Conservation (phyloP, 2,888 invertebrate genomes). For the Apodemia duryi region DNA sequence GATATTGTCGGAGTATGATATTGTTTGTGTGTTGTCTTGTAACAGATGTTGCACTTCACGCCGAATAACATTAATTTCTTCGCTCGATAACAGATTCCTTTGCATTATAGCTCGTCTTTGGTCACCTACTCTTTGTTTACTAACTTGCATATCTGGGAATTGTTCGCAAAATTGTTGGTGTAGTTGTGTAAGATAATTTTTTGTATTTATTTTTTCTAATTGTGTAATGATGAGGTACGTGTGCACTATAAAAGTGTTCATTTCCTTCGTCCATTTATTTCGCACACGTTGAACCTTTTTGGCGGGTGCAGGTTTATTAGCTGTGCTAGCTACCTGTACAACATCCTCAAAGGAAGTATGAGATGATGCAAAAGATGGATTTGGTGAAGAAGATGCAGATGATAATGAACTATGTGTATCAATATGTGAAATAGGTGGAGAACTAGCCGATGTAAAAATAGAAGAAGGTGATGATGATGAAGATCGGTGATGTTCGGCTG, state of each 20-base stretch:
- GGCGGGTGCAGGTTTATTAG: constrained; percentile 14
- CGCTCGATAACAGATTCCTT: constrained; percentile 17
- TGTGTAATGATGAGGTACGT: constrained; percentile 22
- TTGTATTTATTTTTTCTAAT: constrained; percentile 20
- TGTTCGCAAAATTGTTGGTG: constrained; percentile 22
- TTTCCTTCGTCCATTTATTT: constrained; percentile 23
- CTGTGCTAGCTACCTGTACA: constrained; percentile 20
- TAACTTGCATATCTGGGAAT: constrained; percentile 23
- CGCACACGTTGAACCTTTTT: not conserved
- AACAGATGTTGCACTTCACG: constrained; percentile 11
- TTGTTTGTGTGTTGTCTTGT: not conserved
- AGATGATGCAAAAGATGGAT: not conserved
- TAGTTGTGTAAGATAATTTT: constrained; percentile 19
- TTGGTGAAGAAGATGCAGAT: not conserved
- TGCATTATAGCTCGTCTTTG: constrained; percentile 26
- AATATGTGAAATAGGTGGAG: not conserved
- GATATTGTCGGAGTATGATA: not conserved
- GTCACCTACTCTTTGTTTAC: constrained; percentile 26
- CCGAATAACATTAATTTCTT: not conserved
- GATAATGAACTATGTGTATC: not conserved
- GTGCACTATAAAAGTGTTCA: constrained; percentile 28
- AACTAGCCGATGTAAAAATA: not conserved
- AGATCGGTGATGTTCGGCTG: not conserved
- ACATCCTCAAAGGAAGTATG: constrained; percentile 18
- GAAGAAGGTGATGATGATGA: constrained; percentile 17